Base-by-base conservation (phyloP, 2,797 vertebrate species). In the Halcyon leucocephala region DNA sequence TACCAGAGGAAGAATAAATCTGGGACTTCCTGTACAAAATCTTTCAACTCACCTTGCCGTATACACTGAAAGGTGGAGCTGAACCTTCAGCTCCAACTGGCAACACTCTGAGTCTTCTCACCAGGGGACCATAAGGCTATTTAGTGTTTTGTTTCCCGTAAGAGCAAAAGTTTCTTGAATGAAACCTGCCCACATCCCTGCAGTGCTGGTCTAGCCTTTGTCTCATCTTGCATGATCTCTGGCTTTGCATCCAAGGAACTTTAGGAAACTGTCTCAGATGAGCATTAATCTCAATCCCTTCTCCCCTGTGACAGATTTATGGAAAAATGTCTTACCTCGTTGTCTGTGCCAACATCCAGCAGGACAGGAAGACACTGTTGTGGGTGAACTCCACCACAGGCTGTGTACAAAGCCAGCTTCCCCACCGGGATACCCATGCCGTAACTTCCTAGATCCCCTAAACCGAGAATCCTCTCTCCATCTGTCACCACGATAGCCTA, bases 361-460 rank as follows among this genome's bases (percentile, higher is more conserved):
- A 99, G 97, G 29, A 99, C 98, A 44, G 99, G 99, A 46, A 99
- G 98, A 93, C 99, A 99, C 28, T 98, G 98, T 46, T 98, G 98
- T 0, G 99, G 99, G 61, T 98, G 97, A 67, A 99, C 98, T 28
- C 99, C 99, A 80, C 99, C 98, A 41, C 99, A 99, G 1, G 98
- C 99, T 1, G 99, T 99, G 96, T 99, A 99, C 52, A 99, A 98
- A 64, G 99, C 99, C 58, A 99, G 98, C 89, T 99, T 99, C 81
- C 99, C 99, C 39, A 99, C 98, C 0, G 98, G 99, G 85, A 99
- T 99, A 28, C 99, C 99, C 99, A 99, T 99, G 83, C 99, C 99
- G 0, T 99, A 99, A 90, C 98, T 97, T 93, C 99, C 99, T 35
- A 99, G 98, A 92, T 99, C 99, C 73, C 99, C 99, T 73, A 99